phyloP scores from a whole-genome alignment of 2,113 vertebrate genomes.

The Amazona guildingii region DNA sequence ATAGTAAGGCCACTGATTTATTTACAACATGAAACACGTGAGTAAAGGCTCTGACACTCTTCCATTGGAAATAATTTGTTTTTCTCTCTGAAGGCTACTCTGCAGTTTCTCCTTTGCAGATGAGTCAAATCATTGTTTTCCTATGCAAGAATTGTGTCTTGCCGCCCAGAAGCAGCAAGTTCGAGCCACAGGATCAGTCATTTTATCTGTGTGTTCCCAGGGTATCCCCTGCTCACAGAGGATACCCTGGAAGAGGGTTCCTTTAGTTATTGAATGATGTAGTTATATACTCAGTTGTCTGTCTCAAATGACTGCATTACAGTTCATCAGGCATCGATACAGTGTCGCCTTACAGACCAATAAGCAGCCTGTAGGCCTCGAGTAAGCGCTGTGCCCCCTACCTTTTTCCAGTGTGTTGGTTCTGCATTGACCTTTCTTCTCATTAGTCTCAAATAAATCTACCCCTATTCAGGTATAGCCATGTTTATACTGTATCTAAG shows the following conservation, averaged over 20 bases:
- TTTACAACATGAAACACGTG: neutral
- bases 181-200: neutral
- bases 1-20: conserved; percentile 16
- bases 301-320: neutral
- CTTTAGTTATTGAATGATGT: neutral
- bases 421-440: neutral
- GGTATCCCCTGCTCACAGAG: neutral
- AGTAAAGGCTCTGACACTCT: neutral
- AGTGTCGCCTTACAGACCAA: neutral
- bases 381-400: neutral
- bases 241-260: neutral
- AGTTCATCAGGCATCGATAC: neutral
- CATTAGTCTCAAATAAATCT: neutral
- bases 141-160: neutral
- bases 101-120: neutral
- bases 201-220: neutral
- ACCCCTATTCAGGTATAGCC: neutral
- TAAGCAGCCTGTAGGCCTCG: neutral
- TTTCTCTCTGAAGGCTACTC: neutral
- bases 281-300: neutral
- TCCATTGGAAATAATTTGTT: neutral
- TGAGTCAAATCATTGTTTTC: neutral
- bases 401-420: neutral
- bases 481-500: neutral
- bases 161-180: neutral